Evolutionary conservation across 2,888 invertebrate species (phyloP).

Genomic region (Oscheius sp.): DNA sequence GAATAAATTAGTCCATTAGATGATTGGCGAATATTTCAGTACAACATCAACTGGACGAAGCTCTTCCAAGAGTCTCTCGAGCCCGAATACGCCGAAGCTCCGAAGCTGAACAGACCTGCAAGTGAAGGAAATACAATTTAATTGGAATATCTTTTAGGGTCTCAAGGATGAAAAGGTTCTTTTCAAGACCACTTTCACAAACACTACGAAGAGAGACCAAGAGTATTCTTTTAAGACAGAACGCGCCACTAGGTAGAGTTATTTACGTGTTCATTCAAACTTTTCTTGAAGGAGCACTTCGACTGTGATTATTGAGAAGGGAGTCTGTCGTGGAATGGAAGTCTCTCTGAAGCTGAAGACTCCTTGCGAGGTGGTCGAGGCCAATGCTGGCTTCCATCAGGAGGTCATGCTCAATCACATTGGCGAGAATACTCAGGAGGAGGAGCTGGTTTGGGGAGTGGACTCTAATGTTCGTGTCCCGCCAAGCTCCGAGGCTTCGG

Average conservation of each 20-base stretch:
- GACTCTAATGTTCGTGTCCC: constrained; percentile 74
- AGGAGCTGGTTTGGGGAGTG: constrained; percentile 74
- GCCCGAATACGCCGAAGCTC: constrained; percentile 65
- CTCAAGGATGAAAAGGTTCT: constrained; percentile 66
- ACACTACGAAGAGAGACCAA: constrained; percentile 73
- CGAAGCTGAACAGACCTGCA: constrained; percentile 31
- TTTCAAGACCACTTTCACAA: constrained; percentile 73
- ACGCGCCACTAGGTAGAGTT: constrained; percentile 64
- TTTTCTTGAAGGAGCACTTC: constrained; percentile 70
- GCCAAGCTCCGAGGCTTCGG: constrained; percentile 72
- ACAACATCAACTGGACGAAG: constrained; percentile 75
- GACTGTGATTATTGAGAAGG: constrained; percentile 69
- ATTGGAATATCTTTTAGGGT: constrained; percentile 30
- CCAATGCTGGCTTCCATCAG: constrained; percentile 74
- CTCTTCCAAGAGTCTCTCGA: constrained; percentile 73
- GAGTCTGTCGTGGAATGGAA: constrained; percentile 59
- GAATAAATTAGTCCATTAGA: constrained; percentile 12
- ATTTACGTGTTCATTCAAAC: background rate
- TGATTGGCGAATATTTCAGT: constrained; percentile 53
- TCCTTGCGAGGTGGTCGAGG: constrained; percentile 74
- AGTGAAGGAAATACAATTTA: background rate
- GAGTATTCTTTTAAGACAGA: constrained; percentile 74
- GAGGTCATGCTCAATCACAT: constrained; percentile 74
- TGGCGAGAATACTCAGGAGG: constrained; percentile 71
- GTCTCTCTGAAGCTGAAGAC: constrained; percentile 73